Base-by-base conservation (phyloP, 2,888 invertebrate species). In the Adineta ricciae region DNA sequence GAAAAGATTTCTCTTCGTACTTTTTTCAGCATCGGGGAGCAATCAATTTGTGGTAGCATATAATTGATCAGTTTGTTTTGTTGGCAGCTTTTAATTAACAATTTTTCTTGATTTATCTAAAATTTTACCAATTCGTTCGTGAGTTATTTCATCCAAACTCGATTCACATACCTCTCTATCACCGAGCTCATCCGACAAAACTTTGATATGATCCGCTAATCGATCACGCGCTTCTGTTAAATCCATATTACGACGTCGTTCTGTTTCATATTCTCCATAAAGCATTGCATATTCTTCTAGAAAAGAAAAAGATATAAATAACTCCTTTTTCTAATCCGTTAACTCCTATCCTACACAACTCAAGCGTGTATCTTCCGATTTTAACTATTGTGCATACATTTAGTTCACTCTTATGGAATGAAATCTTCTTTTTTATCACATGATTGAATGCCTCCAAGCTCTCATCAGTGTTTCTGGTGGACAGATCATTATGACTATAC, bases 1-100 rank as follows among this genome's bases (percentile, higher is more conserved):
- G 2, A 50, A 50, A 50, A 19, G 1, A 21, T 54, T 64, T 32
- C 3, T 52, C 7, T 16, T 64, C 7, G 16, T 41, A 78, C 78
- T n/a, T 78, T 78, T 41, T 78, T 78, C 4, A 41, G 41, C 41
- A 41, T 78, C 41, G 78, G 78, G 3, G 78, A 41, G 41, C 78
- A 78, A 78, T 78, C 78, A n/a, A 78, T 78, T 78, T 78, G 38
- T 41, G 78, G 78, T 41, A 78, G 24, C 78, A 78, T 78, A 78
- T 78, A 78, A 78, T 78, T 38, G 11, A 78, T 78, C n/a, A 78
- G 41, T 32, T 78, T 78, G 41, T 78, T 38, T 24, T 78, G 78
- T 41, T 78, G 78, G n/a, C 78, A 38, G 41, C 78, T 78, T 78
- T 78, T 78, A 32, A 78, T 78, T 78, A 41, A n/a, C 41, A 78